Percentiles rank a stretch among this genome's conserved stretches.
Conservation (phyloP, 2,113 vertebrate genomes). For the Poicephalus meyeri region DNA sequence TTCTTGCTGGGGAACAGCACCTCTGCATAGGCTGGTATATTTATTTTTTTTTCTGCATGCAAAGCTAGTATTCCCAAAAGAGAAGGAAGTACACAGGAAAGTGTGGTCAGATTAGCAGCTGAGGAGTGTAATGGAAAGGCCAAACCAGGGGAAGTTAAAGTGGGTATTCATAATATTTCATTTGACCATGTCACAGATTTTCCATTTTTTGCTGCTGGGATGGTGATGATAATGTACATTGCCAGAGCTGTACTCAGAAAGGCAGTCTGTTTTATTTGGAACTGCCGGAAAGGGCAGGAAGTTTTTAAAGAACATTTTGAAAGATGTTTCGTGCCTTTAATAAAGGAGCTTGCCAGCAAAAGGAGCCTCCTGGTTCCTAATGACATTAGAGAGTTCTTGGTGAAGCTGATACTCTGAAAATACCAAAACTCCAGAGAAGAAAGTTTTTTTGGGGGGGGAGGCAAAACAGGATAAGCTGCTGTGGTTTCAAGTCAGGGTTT, state of each 20-base stretch:
- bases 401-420: background rate
- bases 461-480: background rate
- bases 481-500: background rate
- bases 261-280: background rate
- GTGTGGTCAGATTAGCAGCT: background rate
- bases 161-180: background rate
- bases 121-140: background rate
- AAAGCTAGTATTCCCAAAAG: background rate
- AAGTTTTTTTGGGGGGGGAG: accelerated
- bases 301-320: background rate
- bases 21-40: background rate
- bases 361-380: accelerated
- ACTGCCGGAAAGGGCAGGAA: background rate
- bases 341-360: background rate
- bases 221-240: background rate
- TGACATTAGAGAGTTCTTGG: background rate
- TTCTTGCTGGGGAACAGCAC: background rate
- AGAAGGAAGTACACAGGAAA: background rate
- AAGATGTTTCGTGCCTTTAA: background rate
- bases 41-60: background rate
- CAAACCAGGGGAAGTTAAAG: background rate
- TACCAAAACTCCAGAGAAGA: background rate
- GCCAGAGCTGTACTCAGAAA: background rate
- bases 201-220: background rate
- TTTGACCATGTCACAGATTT: background rate